These are phyloP conservation scores for Steinernema khuongi DNA, from an alignment of 1,140 invertebrate genomes.

Conservation along the genomic window DNA sequence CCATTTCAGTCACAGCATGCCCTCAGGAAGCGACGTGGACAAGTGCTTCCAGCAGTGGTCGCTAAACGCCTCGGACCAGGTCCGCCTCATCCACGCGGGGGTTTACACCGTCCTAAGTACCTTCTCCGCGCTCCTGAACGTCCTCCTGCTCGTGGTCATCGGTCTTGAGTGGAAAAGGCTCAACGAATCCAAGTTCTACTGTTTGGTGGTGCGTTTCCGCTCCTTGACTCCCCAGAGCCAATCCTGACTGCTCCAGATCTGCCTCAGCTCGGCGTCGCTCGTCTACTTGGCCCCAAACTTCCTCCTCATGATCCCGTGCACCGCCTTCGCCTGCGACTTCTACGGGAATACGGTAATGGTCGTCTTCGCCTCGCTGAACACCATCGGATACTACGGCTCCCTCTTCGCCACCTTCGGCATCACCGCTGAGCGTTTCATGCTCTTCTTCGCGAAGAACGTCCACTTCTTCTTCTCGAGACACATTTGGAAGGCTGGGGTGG, in stretches of 20 bases:
- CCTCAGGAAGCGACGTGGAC: background rate
- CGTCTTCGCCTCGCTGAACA: background rate
- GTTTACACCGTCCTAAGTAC: background rate
- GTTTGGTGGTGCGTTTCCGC: background rate
- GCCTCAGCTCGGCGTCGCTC: background rate
- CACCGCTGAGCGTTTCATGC: background rate
- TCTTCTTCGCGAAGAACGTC: background rate
- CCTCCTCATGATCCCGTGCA: background rate
- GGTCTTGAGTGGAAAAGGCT: background rate
- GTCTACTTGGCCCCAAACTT: background rate
- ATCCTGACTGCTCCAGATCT: background rate
- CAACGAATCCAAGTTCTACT: slow-evolving; percentile 2
- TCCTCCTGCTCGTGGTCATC: background rate
- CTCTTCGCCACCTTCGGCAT: background rate
- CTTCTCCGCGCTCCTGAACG: background rate
- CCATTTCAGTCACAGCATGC: background rate
- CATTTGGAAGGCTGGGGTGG: background rate
- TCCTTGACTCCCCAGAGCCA: background rate
- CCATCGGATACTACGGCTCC: background rate
- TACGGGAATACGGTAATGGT: background rate
- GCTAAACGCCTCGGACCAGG: background rate
- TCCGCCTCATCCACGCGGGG: background rate
- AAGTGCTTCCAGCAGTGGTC: background rate
- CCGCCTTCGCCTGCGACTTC: background rate
- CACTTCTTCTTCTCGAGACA: background rate